These are phyloP conservation scores for Bombylius major DNA, from an alignment of 2,888 invertebrate species.

Conservation along the genomic window DNA sequence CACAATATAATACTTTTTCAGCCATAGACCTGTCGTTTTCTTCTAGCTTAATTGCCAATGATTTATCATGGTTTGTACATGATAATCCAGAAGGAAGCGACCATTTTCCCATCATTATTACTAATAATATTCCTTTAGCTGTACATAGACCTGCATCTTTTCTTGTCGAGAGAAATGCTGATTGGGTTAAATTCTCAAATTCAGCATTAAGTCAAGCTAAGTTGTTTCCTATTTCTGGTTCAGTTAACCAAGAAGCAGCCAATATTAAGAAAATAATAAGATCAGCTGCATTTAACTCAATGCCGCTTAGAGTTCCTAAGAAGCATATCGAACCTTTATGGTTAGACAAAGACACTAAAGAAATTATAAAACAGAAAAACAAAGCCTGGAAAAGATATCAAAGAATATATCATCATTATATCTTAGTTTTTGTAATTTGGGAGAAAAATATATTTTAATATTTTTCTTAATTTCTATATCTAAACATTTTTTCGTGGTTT, in stretches of 20 bases:
- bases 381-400: no score
- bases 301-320: background rate
- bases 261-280: background rate
- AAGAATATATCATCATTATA: no score
- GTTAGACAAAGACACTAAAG: no score
- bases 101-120: background rate
- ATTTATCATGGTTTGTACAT: background rate
- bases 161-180: no score
- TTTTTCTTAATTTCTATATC: no score
- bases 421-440: no score
- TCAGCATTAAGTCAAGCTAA: background rate
- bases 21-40: background rate
- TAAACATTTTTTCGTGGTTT: no score
- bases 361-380: no score
- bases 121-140: no score
- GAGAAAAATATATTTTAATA: no score
- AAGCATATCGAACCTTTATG: no score
- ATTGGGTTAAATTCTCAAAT: background rate
- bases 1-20: background rate
- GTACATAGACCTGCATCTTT: no score
- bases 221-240: rapidly evolving
- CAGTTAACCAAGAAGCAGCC: background rate
- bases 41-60: background rate
- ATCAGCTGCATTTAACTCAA: background rate
- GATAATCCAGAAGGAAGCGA: background rate